These are phyloP conservation scores for Philonicus albiceps DNA, from an alignment of 2,888 invertebrate species.

Conservation along the genomic window DNA sequence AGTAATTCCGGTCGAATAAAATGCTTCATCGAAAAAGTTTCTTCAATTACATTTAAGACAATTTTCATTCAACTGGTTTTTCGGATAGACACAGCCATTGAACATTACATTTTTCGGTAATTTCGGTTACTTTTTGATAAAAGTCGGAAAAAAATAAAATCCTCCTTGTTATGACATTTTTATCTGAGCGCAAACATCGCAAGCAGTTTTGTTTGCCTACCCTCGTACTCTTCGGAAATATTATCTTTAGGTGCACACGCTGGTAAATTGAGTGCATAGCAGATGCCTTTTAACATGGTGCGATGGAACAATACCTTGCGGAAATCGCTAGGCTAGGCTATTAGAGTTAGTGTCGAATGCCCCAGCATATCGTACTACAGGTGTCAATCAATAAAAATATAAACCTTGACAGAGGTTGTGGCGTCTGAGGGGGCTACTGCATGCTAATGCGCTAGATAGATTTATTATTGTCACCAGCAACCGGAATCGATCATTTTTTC, in stretches of 20 bases:
- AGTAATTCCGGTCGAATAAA: not conserved
- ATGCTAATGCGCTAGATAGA: not conserved
- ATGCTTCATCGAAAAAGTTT: not conserved
- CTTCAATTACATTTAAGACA: not conserved
- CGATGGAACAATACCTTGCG: not conserved
- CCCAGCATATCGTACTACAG: not conserved
- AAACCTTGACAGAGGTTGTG: not conserved
- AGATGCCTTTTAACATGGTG: not conserved
- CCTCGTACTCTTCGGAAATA: not conserved
- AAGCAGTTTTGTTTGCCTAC: not conserved
- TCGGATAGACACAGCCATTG: not conserved
- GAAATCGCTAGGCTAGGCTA: not conserved
- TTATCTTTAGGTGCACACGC: not conserved
- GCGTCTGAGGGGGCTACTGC: not conserved
- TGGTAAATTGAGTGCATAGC: not conserved
- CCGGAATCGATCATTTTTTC: not conserved
- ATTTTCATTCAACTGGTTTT: not conserved
- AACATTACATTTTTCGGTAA: not conserved
- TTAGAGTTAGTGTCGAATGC: not conserved
- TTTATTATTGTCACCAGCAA: not conserved
- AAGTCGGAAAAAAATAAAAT: not conserved
- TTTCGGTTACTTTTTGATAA: not conserved
- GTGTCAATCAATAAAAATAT: not conserved
- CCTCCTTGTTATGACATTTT: not conserved
- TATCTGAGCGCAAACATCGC: not conserved